Conservation (phyloP, 2,797 vertebrate species). For the Myoxocephalus aenaeus region DNA sequence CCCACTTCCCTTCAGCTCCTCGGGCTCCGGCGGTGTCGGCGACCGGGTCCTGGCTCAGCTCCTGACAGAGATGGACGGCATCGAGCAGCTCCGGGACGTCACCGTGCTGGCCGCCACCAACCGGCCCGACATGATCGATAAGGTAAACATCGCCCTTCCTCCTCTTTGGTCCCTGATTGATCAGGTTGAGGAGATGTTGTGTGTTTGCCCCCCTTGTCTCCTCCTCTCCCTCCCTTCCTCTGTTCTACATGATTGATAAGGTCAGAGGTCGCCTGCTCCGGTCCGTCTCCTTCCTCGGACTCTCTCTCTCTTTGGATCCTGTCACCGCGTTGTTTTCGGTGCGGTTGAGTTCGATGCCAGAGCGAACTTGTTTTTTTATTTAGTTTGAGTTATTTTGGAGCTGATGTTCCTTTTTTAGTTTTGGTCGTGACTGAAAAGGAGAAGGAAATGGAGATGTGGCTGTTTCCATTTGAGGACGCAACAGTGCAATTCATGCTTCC, state of each 20-base stretch:
- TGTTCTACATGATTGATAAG: conserved; percentile 73
- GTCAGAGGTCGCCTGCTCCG: conserved; percentile 57
- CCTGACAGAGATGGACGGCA: conserved; percentile 97
- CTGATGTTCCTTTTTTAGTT: background rate
- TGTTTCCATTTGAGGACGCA: background rate
- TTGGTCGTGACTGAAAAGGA: conserved; percentile 5
- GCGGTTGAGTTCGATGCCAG: fast-evolving
- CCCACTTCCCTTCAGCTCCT: conserved; percentile 80
- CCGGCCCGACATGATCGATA: conserved; percentile 97
- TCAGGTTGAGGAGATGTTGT: conserved; percentile 60
- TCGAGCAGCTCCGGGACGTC: conserved; percentile 94
- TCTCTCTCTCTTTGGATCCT: conserved; percentile 36
- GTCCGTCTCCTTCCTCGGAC: conserved; percentile 35
- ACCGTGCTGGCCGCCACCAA: conserved; percentile 96
- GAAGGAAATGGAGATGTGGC: background rate
- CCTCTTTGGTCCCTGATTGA: conserved; percentile 73
- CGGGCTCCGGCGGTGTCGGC: conserved; percentile 88
- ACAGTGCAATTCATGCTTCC: background rate
- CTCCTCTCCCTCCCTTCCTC: conserved; percentile 45
- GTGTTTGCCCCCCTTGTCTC: conserved; percentile 52
- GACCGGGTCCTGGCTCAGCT: conserved; percentile 96
- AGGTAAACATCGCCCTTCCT: conserved; percentile 85
- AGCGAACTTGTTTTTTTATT: conserved; percentile 2
- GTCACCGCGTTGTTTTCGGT: conserved; percentile 21
- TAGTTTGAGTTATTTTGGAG: background rate